Base-by-base conservation (phyloP, 30 jellyfish, hydroid and myxozoan species). In the Pseudorhiza aurosa region DNA sequence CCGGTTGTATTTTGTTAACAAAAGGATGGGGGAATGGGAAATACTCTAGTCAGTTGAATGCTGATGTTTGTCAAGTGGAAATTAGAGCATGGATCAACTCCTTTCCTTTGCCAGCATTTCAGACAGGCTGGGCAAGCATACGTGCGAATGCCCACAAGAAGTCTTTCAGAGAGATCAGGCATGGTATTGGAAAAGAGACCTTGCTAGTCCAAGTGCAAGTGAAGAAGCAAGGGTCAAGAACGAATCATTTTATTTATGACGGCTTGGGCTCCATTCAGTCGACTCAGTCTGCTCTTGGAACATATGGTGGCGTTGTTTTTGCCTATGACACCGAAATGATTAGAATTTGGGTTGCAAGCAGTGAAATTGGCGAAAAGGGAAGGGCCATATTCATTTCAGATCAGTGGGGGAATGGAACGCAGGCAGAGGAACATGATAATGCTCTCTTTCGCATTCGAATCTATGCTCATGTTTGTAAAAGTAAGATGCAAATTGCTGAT, bases 1-100 rank as follows among this genome's bases (percentile, higher is more conserved):
- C 96, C 1, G 95, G 99, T 15, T 93, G 99, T 57, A 82, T 87
- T 30, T 47, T 28, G 27, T 55, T 93, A 22, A 80, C 94, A 2
- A 82, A 71, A 65, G 92, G 99, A n/a, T 93, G 99, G 99, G 99
- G 99, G 18, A 64, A 75, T 80, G 97, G 99, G 6, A 81, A 69
- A 65, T 53, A 86, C 45, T 28, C 95, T 10, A 58, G 32, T 3
- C 83, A 75, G 39, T 47, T 90, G 94, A 63, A 58, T 74, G 55
- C 96, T 17, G 51, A 60, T 30, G 74, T 74, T 21, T 93, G 99
- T 42, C 96, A 74, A 14, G 85, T 93, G 25, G 96, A 93, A 36
- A 77, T 93, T 24, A 67, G 99, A 53, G 72, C 93, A 10, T 93
- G 99, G 99, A 86, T 93, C 15, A 86, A 87, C 46, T 82, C 96